phyloP scores from a whole-genome alignment of 2,888 invertebrate genomes.

The Synergus umbraculus region DNA sequence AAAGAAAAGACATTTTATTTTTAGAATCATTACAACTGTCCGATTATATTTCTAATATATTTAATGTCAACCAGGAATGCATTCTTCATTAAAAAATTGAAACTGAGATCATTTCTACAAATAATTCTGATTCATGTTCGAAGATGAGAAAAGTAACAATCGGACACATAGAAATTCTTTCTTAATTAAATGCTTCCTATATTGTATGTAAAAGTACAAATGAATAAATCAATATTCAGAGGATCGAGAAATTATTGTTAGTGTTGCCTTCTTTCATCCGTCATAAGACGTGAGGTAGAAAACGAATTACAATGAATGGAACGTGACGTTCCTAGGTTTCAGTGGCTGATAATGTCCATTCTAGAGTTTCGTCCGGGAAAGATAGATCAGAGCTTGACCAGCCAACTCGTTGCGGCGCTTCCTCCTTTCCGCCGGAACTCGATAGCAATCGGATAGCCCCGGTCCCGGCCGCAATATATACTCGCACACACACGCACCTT shows the following conservation, averaged over 20 bases:
- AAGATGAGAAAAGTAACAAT: too few relatives aligned
- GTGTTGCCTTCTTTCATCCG: not conserved
- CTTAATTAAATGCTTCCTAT: not conserved
- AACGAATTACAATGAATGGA: constrained; percentile 30
- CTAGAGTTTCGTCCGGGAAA: constrained; percentile 58
- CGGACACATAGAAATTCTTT: too few relatives aligned
- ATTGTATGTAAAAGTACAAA: not conserved
- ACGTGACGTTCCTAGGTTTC: constrained; percentile 40
- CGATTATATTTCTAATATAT: too few relatives aligned
- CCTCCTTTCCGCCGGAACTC: constrained; percentile 74
- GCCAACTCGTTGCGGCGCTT: constrained; percentile 62
- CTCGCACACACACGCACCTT: constrained; percentile 44
- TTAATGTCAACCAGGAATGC: too few relatives aligned
- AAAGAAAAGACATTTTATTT: too few relatives aligned
- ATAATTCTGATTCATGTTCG: too few relatives aligned
- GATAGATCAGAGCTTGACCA: constrained; percentile 61
- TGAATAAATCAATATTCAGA: not conserved
- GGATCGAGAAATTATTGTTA: not conserved
- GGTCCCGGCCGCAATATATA: constrained; percentile 55
- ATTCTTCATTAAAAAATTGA: too few relatives aligned
- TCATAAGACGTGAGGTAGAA: constrained; percentile 32
- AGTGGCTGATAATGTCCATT: constrained; percentile 54
- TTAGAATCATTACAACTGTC: too few relatives aligned
- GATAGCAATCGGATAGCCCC: constrained; percentile 72
- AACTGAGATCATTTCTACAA: too few relatives aligned